These are phyloP conservation scores for Slavum lentiscoides DNA, from an alignment of 2,888 invertebrate species.

Conservation along the genomic window DNA sequence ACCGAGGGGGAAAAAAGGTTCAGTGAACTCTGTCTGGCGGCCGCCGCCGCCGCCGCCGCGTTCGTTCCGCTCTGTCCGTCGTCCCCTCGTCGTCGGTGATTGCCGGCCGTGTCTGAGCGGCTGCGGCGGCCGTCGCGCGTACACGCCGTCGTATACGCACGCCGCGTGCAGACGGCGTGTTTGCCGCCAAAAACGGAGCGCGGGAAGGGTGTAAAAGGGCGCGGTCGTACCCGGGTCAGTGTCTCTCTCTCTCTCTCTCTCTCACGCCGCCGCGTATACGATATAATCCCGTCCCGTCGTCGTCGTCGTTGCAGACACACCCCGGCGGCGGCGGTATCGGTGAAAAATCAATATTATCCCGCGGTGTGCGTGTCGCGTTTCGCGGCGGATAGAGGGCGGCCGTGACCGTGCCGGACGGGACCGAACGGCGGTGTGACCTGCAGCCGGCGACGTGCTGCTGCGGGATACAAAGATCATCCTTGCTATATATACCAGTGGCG, in stretches of 20 bases:
- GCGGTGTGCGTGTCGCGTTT: not conserved
- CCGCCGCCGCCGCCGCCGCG: not conserved
- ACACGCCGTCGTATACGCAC: no score
- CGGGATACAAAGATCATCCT: no score
- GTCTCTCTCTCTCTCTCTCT: not conserved
- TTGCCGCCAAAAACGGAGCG: constrained; percentile 47
- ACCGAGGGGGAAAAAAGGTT: constrained; percentile 46
- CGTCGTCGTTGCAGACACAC: constrained; percentile 35
- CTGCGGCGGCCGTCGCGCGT: not conserved
- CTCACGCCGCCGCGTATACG: not conserved
- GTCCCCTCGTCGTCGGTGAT: not conserved
- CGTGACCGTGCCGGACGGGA: not conserved
- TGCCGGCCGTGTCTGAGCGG: not conserved
- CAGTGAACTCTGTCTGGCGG: constrained; percentile 47
- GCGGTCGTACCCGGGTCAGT: constrained; percentile 50
- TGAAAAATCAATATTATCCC: constrained; percentile 24
- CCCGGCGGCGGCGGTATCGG: constrained; percentile 6
- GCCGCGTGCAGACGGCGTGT: not conserved
- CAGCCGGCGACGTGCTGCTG: no score
- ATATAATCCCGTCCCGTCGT: not conserved
- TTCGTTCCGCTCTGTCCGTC: constrained; percentile 37
- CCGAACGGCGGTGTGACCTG: no score
- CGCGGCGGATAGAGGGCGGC: not conserved
- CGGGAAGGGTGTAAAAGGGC: constrained; percentile 42
- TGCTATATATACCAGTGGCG: no score